A percentile compares a stretch with the other conserved stretches of the same genome.
Evolutionary conservation across 2,888 invertebrate species (phyloP).

Genomic region (Crossocerus cetratus): DNA sequence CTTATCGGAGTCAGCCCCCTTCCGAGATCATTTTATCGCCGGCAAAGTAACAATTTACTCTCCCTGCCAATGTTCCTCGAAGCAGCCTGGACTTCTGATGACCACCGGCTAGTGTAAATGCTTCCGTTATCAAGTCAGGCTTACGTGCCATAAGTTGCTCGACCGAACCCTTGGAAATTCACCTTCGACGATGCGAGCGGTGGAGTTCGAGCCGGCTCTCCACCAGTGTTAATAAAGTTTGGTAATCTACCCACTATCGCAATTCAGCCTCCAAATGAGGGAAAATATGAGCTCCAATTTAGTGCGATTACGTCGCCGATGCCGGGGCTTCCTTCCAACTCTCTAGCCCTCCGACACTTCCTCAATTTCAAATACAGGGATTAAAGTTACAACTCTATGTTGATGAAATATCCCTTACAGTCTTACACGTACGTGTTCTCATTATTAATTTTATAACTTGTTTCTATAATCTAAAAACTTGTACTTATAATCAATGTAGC

Average conservation of each 20-base stretch:
- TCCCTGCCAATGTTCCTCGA: conserved; percentile 58
- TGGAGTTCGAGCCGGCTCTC: conserved; percentile 8
- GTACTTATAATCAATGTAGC: no score
- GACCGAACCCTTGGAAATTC: conserved; percentile 47
- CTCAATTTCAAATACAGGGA: no score
- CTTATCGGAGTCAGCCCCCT: conserved; percentile 43
- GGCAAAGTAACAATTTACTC: conserved; percentile 65
- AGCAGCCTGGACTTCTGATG: conserved; percentile 57
- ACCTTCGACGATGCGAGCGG: not conserved
- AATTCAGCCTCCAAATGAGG: not conserved
- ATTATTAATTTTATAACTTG: no score
- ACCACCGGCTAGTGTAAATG: conserved; percentile 64
- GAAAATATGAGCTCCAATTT: no score
- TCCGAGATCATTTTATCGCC: conserved; percentile 56
- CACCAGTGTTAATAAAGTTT: conserved; percentile 13
- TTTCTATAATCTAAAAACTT: no score
- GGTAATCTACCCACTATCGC: conserved; percentile 7
- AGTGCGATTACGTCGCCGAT: no score
- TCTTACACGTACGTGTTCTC: no score
- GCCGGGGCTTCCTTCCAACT: no score
- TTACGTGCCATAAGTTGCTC: conserved; percentile 63
- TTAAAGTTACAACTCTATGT: no score
- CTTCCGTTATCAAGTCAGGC: conserved; percentile 60
- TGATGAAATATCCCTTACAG: not conserved
- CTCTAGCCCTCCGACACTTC: no score